phyloP scores from a whole-genome alignment of 2,113 vertebrate species.

The Stercorarius parasiticus region DNA sequence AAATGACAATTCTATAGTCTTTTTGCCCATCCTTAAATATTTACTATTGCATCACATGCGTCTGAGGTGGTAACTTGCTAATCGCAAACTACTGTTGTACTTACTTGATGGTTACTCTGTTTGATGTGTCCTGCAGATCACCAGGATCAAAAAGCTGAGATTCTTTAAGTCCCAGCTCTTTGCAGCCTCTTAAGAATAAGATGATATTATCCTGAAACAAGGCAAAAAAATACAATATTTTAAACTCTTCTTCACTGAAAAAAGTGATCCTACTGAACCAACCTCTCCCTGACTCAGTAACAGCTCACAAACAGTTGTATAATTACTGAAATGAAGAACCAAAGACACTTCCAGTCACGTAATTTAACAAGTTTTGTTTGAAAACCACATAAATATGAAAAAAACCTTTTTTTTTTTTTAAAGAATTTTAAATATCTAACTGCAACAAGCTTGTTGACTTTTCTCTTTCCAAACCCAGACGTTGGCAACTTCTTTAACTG shows the following conservation, averaged over 20 bases:
- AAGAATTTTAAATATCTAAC: background rate
- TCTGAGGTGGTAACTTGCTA: background rate
- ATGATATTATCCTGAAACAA: slow-evolving; percentile 90
- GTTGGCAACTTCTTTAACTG: background rate
- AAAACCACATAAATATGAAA: background rate
- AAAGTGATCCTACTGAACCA: background rate
- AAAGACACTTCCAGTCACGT: background rate
- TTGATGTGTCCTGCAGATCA: slow-evolving; percentile 91
- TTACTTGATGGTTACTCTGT: slow-evolving; percentile 86
- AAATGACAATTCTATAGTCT: background rate
- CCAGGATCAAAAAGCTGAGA: slow-evolving; percentile 96
- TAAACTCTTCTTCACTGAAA: background rate
- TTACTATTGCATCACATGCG: background rate
- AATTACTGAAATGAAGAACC: background rate
- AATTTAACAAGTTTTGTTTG: background rate
- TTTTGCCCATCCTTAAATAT: background rate
- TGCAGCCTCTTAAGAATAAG: slow-evolving; percentile 93
- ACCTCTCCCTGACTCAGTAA: background rate
- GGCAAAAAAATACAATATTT: background rate
- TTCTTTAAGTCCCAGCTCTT: slow-evolving; percentile 94
- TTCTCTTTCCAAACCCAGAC: background rate
- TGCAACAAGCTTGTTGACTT: background rate
- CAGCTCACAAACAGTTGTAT: background rate
- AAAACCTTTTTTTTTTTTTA: background rate
- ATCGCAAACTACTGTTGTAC: slow-evolving; percentile 35